phyloP scores from a whole-genome alignment of 2,888 invertebrate species.

The Polydrusus pterygomalis region DNA sequence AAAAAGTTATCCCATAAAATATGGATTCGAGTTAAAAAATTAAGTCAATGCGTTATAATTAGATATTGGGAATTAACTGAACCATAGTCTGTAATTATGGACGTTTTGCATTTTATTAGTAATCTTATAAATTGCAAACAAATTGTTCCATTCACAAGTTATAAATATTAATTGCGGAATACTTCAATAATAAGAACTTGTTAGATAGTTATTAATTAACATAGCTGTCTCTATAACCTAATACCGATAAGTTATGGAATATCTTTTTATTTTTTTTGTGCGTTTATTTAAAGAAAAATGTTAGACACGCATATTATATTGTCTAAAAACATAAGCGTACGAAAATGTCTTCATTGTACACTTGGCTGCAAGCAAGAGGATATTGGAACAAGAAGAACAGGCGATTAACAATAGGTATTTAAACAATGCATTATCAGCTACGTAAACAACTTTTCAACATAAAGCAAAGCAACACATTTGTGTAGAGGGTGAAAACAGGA shows the following conservation, averaged over 20 bases:
- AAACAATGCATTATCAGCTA: too few relatives aligned
- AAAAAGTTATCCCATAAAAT: conserved; percentile 15
- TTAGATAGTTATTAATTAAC: conserved; percentile 28
- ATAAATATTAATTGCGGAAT: conserved; percentile 47
- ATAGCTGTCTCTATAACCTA: not conserved
- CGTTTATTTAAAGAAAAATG: too few relatives aligned
- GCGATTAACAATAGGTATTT: too few relatives aligned
- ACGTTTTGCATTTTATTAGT: conserved; percentile 37
- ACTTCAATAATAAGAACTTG: conserved; percentile 33
- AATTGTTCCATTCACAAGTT: conserved; percentile 29
- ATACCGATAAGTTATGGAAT: not conserved
- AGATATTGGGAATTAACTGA: conserved; percentile 4
- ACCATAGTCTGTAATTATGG: conserved; percentile 35
- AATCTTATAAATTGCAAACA: conserved; percentile 41
- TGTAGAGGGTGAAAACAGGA: too few relatives aligned
- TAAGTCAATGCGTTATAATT: conserved; percentile 3
- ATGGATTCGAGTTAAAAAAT: conserved; percentile 25
- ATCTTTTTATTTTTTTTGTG: not conserved
- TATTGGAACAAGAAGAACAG: too few relatives aligned
- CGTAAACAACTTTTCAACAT: too few relatives aligned
- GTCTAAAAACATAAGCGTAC: not conserved
- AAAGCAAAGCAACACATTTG: too few relatives aligned
- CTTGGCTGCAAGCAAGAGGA: too few relatives aligned
- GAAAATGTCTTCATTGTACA: not conserved
- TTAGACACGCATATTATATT: not conserved